These are phyloP conservation scores for Ophion ventricosus DNA, from an alignment of 2,888 invertebrate genomes.

Conservation along the genomic window DNA sequence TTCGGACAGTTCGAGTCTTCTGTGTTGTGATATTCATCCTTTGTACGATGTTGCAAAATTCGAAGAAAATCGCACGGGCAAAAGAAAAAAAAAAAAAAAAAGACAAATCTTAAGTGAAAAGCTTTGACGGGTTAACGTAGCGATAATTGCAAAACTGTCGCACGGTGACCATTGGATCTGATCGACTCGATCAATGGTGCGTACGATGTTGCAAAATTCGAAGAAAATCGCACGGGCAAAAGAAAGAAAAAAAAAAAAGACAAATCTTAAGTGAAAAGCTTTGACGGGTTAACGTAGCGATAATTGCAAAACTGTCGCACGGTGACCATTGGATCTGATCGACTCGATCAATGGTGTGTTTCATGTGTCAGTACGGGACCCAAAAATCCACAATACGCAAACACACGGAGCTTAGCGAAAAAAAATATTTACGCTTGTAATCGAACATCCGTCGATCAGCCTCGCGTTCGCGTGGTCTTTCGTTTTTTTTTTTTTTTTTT, in stretches of 20 bases:
- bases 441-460: neutral
- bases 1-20: conserved; percentile 18
- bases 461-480: neutral
- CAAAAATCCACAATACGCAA: neutral
- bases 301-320: no score
- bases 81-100: neutral
- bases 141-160: no score
- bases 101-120: neutral
- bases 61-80: neutral
- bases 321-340: no score
- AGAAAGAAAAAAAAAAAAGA: no score
- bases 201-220: neutral
- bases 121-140: no score
- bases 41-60: neutral
- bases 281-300: no score
- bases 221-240: neutral
- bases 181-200: no score
- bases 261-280: no score
- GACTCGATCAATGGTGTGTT: no score
- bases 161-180: no score
- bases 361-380: neutral
- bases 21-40: conserved; percentile 22
- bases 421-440: neutral
- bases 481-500: no score
- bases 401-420: neutral